Evolutionary conservation across 1,140 invertebrate species (phyloP), one percentile per base, ranked within the genome.

Genomic region (Procambarus virginalis): DNA sequence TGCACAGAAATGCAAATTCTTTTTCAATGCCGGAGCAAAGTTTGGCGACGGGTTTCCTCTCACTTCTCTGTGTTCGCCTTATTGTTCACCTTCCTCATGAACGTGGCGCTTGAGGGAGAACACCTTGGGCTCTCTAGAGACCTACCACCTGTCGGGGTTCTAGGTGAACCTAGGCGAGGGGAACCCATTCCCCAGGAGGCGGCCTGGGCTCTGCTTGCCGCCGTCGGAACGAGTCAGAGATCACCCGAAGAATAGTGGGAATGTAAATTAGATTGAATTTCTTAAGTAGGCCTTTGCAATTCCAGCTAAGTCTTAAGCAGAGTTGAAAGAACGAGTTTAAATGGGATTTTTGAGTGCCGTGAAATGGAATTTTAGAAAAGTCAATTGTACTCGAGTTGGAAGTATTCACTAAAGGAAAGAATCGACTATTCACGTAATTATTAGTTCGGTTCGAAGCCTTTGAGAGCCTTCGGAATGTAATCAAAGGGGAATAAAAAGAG

Each of bases 321-420:
- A 89, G 87, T 83, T 89, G 87, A 89, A 89, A 89, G 87, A 89
- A 89, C 80, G 87, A 89, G 81, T 89, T 89, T 89, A 89, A 89
- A 89, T 89, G 87, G 81, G 87, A 89, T 89, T 89, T 89, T 89
- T 89, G 87, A 89, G 87, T 83, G 87, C 87, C 87, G 87, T 89
- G 87, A 89, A 89, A 89, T 89, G 81, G 80, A 89, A 89, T 89
- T 89, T 89, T 77, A 89, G 87, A 89, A 89, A 89, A 89, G 87
- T 89, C 87, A 89, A 89, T 89, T 89, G 87, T 89, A 78, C 81
- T 84, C 75, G 46, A 89, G 87, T 83, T 89, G 87, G 87, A 89
- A 83, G 87, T 77, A 89, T 89, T 89, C 81, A 84, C 87, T 83
- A 89, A 89, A 77, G 87, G 81, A 89, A 89, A 89, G 81, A 89